Evolutionary conservation across 2,797 vertebrate genomes (phyloP).

Genomic region (Acropternis orthonyx): DNA sequence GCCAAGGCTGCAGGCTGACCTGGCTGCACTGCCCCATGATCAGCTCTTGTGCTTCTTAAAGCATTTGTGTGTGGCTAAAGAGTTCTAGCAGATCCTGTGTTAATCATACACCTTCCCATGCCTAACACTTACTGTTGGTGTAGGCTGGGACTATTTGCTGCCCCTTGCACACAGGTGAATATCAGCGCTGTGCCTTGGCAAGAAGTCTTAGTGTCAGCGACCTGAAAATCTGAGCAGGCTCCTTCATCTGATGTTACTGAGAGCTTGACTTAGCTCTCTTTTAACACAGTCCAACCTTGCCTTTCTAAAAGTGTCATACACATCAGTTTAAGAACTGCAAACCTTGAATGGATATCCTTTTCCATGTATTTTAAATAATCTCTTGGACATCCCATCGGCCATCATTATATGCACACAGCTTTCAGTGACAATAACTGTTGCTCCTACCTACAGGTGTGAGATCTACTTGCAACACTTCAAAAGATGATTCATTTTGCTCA

Average conservation of each 20-base stretch:
- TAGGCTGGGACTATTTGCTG: not conserved
- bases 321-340: not conserved
- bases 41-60: not conserved
- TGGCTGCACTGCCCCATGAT: not conserved
- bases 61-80: not conserved
- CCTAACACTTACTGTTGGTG: not conserved
- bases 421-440: not conserved
- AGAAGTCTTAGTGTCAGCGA: not conserved
- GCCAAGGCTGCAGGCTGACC: not conserved
- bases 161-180: not conserved
- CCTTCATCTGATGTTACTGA: not conserved
- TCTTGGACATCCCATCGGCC: not conserved
- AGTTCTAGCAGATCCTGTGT: not conserved
- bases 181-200: not conserved
- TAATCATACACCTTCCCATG: not conserved
- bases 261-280: not conserved
- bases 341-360: not conserved
- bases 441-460: not conserved
- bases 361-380: not conserved
- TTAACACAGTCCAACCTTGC: not conserved
- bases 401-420: not conserved
- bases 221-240: not conserved
- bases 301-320: not conserved
- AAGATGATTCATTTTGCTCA: not conserved
- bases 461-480: not conserved